Percentiles rank a stretch among this genome's conserved stretches.
Conservation (phyloP, 2,888 invertebrate species). For the Dicroscelio sp. region DNA sequence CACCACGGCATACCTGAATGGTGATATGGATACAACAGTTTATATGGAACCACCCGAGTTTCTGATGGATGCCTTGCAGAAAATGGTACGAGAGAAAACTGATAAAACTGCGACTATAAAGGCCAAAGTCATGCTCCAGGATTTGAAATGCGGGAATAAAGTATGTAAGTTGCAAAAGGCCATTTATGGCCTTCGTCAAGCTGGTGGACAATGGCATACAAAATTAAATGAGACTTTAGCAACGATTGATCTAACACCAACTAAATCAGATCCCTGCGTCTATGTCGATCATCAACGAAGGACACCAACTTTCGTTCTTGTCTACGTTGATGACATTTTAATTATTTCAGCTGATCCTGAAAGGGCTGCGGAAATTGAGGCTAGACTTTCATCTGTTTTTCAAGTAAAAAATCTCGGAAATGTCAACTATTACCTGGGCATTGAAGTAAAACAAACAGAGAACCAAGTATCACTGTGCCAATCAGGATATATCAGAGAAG, state of each 20-base stretch:
- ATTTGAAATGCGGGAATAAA: not conserved
- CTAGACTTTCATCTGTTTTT: not conserved
- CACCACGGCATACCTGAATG: not conserved
- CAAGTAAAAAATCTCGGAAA: not conserved
- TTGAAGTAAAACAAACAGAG: not conserved
- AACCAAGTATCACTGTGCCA: not conserved
- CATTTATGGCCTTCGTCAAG: not conserved
- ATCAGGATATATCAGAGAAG: no score
- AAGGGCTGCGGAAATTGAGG: not conserved
- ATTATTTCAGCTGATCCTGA: not conserved
- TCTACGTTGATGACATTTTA: not conserved
- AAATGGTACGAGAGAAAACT: not conserved
- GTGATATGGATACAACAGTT: not conserved
- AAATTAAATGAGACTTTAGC: not conserved
- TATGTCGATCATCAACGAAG: not conserved
- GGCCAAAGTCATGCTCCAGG: not conserved
- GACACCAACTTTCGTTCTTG: not conserved
- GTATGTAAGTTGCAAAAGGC: constrained; percentile 6
- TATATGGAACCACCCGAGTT: not conserved
- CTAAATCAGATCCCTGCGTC: not conserved
- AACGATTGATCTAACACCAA: not conserved
- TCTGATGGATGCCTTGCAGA: not conserved
- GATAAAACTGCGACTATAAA: not conserved
- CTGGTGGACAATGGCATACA: not conserved
- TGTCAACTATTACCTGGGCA: not conserved